Evolutionary conservation across 2,888 invertebrate species (phyloP).

Genomic region (Eilema depressum): DNA sequence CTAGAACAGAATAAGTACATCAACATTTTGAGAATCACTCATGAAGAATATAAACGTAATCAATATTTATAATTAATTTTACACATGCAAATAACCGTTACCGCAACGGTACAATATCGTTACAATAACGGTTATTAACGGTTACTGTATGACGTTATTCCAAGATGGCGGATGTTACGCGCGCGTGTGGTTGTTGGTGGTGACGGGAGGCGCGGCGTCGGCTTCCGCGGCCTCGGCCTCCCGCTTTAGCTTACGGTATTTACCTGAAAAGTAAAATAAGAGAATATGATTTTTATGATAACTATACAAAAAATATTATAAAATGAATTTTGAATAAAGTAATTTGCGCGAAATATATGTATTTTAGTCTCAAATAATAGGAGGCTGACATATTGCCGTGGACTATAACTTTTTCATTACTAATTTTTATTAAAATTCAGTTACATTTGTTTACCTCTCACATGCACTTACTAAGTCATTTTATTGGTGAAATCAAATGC

Average conservation of each 20-base stretch:
- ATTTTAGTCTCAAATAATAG: no score
- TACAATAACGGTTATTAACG: slow-evolving; percentile 12
- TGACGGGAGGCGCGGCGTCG: slow-evolving; percentile 78
- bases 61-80: neutral
- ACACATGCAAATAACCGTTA: neutral
- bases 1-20: neutral
- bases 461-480: neutral
- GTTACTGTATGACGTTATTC: slow-evolving; percentile 12
- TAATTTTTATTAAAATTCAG: no score
- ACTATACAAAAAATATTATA: slow-evolving; percentile 5
- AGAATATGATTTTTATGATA: neutral
- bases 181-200: slow-evolving; percentile 79
- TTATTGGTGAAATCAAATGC: neutral
- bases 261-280: slow-evolving; percentile 78
- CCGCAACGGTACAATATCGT: neutral
- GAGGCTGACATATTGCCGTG: no score
- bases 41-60: neutral
- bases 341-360: no score
- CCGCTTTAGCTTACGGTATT: slow-evolving; percentile 88
- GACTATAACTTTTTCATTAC: no score
- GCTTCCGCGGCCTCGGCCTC: slow-evolving; percentile 82
- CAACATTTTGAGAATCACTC: neutral
- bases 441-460: neutral
- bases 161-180: slow-evolving; percentile 59
- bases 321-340: neutral